These are phyloP conservation scores for Sclerurus mexicanus DNA, from an alignment of 2,113 vertebrate genomes.

Conservation along the genomic window DNA sequence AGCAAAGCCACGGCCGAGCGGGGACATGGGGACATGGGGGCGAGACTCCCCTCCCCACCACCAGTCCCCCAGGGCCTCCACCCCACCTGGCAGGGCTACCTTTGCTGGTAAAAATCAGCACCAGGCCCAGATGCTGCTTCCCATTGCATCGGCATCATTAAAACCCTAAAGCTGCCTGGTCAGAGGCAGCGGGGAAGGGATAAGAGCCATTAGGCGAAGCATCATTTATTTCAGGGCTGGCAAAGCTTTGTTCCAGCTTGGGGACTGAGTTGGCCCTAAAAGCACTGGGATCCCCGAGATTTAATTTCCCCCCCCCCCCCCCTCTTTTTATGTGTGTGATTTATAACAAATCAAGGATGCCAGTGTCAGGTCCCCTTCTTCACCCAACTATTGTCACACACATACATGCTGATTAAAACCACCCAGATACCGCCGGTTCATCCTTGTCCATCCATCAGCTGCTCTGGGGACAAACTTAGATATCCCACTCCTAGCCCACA, in stretches of 20 bases:
- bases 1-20: not conserved
- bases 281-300: not conserved
- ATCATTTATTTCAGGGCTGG: conserved; percentile 47
- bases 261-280: conserved; percentile 35
- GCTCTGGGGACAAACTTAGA: not conserved
- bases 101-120: not conserved
- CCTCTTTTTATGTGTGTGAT: not conserved
- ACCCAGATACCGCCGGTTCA: not conserved
- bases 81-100: not conserved
- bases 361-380: not conserved
- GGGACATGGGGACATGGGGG: not conserved
- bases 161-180: conserved; percentile 38
- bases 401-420: not conserved
- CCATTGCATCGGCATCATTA: not conserved
- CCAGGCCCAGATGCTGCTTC: not conserved
- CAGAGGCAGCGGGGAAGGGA: conserved; percentile 12
- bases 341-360: conserved; percentile 38
- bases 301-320: not conserved
- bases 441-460: conserved; percentile 19
- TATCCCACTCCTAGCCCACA: not conserved
- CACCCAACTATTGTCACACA: conserved; percentile 30
- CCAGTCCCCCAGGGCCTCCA: not conserved
- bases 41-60: not conserved
- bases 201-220: conserved; percentile 38
- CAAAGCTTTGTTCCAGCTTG: conserved; percentile 57